Conservation (phyloP, 2,888 invertebrate species). For the Smittia sp. region DNA sequence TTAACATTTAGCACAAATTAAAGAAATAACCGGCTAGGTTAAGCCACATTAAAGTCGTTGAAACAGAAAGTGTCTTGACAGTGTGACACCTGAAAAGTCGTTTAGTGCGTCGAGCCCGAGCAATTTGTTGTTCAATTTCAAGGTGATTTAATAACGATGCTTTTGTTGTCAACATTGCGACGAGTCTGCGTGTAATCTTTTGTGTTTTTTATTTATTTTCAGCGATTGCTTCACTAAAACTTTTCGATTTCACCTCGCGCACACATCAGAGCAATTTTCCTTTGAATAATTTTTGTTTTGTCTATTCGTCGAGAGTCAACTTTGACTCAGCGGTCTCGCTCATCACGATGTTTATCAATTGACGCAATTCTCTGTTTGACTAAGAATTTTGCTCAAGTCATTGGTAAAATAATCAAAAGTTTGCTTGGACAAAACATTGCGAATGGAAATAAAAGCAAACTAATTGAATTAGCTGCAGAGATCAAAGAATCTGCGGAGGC, state of each 20-base stretch:
- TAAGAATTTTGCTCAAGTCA: too few relatives aligned
- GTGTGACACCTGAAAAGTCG: background rate
- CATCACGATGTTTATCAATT: too few relatives aligned
- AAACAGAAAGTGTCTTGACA: background rate
- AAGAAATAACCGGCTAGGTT: too few relatives aligned
- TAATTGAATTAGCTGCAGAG: too few relatives aligned
- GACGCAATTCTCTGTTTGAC: too few relatives aligned
- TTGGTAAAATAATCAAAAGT: too few relatives aligned
- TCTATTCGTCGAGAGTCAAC: background rate
- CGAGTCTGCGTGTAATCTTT: background rate
- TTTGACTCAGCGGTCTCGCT: too few relatives aligned
- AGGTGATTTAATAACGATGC: background rate
- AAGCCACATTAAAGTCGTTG: background rate
- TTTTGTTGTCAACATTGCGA: constrained; percentile 3
- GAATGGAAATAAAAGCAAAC: too few relatives aligned
- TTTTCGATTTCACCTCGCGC: background rate
- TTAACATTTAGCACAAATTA: too few relatives aligned
- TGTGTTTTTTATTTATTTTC: background rate
- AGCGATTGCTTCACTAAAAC: background rate
- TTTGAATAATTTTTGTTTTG: background rate
- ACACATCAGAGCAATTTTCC: background rate
- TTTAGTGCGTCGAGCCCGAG: background rate
- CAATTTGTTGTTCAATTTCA: constrained; percentile 10
- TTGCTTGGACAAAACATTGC: too few relatives aligned
- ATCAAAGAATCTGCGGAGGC: too few relatives aligned